phyloP scores from a whole-genome alignment of 2,888 invertebrate species.

The Digitonthophagus gazella region DNA sequence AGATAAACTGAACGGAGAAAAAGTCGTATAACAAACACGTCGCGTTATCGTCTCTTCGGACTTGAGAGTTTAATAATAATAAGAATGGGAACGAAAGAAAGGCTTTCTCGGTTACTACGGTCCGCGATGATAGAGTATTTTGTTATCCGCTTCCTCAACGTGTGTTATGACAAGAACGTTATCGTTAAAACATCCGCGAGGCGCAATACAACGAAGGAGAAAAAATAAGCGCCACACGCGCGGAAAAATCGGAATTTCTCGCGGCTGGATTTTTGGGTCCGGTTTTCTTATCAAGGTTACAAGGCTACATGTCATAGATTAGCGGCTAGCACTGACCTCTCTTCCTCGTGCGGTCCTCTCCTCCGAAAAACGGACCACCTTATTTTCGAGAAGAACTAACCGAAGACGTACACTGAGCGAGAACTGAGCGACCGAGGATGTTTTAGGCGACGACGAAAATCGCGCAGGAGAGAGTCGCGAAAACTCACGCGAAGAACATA shows the following conservation, averaged over 20 bases:
- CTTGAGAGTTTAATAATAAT: background rate
- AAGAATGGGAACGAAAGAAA: background rate
- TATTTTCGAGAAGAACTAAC: slow-evolving; percentile 1
- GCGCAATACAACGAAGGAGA: slow-evolving; percentile 5
- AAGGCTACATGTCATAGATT: background rate
- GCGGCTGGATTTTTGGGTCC: background rate
- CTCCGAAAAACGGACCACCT: background rate
- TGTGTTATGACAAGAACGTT: slow-evolving; percentile 12
- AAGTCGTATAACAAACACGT: too few relatives aligned
- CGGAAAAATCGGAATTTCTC: background rate
- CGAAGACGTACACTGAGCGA: background rate
- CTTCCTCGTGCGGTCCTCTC: background rate
- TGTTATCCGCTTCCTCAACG: slow-evolving; percentile 15
- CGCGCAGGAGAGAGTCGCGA: background rate
- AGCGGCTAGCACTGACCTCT: slow-evolving; percentile 9
- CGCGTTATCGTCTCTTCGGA: background rate
- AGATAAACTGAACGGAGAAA: too few relatives aligned
- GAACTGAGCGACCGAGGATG: background rate
- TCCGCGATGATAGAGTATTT: background rate
- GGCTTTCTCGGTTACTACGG: background rate
- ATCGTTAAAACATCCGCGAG: slow-evolving; percentile 13
- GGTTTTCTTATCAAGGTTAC: background rate
- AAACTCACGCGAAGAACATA: background rate
- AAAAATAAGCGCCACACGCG: too few relatives aligned
- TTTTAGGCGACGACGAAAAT: background rate